Evolutionary conservation across 2,113 vertebrate genomes (phyloP), one percentile per base, ranked within the genome.

Genomic region (Okapia johnstoni): DNA sequence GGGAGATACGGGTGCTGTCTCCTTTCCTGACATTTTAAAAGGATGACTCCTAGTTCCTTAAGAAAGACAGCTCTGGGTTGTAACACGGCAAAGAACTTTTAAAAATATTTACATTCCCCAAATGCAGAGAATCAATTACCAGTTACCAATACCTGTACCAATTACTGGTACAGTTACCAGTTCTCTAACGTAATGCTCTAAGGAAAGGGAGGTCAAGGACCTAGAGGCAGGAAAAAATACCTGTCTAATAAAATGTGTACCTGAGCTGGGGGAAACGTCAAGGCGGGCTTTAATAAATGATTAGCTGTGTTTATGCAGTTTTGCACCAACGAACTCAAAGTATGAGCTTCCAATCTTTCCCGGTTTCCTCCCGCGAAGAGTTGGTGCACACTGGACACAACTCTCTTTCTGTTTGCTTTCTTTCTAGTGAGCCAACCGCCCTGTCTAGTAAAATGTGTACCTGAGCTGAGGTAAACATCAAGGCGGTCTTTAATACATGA

Each of bases 301-400:
- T 36, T 84, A 10, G 26, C 26, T 16, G 40, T 73, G 3, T 28
- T 73, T 70, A 77, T 58, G 43, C n/a, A 93, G 60, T 61, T 83
- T 36, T 73, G 26, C 19, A 80, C 5, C 16, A 43, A 81, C 7
- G 7, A 79, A 73, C 36, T 85, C 57, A 60, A 66, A 73, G 16
- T 5, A 43, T 4, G 40, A 43, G 28, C 36, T 85, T 26, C 3
- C 21, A 4, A 2, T 12, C 2, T 60, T 19, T 33, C 19, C 11
- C 0, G 4, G 33, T 23, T 76, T 14, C 50, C 12, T 26, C 16
- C 5, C 0, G 14, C 21, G 30, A 55, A 81, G 5, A 54, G 13
- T 0, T 13, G 48, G 21, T 15, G 8, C 8, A n/a, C 7, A 25
- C 4, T 2, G 50, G 2, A 66, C 50, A 46, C 10, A n/a, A 48